Percentiles rank a stretch among this genome's conserved stretches.
phyloP scores from a whole-genome alignment of 2,888 invertebrate species.

The Torymus tubicola region DNA sequence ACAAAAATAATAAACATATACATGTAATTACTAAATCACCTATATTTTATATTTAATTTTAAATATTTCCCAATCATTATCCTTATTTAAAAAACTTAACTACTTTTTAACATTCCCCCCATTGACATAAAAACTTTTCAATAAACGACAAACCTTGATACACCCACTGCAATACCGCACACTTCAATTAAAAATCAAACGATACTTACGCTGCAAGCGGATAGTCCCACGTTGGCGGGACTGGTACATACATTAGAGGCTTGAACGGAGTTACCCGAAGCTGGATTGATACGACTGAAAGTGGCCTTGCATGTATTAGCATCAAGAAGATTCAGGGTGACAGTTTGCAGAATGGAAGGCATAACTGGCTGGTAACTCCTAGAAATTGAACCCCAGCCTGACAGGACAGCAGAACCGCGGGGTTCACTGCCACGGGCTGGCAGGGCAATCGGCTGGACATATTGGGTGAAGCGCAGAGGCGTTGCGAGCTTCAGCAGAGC shows the following conservation, averaged over 20 bases:
- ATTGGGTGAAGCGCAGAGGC: slow-evolving; percentile 68
- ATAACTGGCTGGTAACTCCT: slow-evolving; percentile 56
- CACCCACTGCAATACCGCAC: neutral
- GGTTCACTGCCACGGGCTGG: slow-evolving; percentile 67
- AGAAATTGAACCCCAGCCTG: slow-evolving; percentile 77
- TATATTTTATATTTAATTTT: too few species aligned
- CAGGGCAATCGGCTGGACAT: slow-evolving; percentile 71
- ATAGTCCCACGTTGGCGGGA: neutral
- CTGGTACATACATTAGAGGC: too few species aligned
- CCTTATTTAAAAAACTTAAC: too few species aligned
- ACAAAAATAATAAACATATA: too few species aligned
- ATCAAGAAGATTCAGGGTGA: slow-evolving; percentile 65
- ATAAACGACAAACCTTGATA: neutral
- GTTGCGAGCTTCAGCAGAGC: slow-evolving; percentile 76
- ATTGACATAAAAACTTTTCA: too few species aligned
- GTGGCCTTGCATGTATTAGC: slow-evolving; percentile 62
- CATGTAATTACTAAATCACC: too few species aligned
- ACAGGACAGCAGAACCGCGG: slow-evolving; percentile 66
- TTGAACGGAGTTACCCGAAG: neutral
- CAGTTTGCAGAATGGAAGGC: slow-evolving; percentile 69
- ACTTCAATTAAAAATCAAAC: neutral
- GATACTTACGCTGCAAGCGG: neutral
- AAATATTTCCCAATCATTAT: too few species aligned
- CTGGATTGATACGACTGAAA: slow-evolving; percentile 38
- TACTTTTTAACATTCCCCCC: too few species aligned